Conservation (phyloP, 2,888 invertebrate genomes). For the Cheilosia vernalis region DNA sequence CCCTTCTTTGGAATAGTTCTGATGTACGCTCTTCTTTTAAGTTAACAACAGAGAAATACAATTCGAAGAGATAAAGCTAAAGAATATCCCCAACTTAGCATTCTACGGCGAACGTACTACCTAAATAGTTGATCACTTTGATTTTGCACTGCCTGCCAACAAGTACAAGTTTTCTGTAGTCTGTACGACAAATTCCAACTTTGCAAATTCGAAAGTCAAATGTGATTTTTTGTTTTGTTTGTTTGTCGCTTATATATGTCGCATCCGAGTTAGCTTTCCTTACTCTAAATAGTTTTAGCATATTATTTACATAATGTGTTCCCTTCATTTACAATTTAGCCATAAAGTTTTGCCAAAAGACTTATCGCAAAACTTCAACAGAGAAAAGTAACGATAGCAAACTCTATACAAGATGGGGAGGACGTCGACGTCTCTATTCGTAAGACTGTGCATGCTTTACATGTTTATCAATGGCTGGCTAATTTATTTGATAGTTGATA, state of each 20-base stretch:
- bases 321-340: slow-evolving; percentile 49
- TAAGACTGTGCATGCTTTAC: not conserved
- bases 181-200: slow-evolving; percentile 13
- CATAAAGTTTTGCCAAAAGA: slow-evolving; percentile 31
- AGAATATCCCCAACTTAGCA: not conserved
- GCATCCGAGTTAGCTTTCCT: slow-evolving; percentile 35
- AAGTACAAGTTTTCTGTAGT: not conserved
- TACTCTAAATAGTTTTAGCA: slow-evolving; percentile 57
- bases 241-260: slow-evolving; percentile 3
- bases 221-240: not conserved
- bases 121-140: slow-evolving; percentile 36
- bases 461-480: slow-evolving; percentile 6
- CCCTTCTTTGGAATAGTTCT: not conserved
- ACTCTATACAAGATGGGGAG: not conserved
- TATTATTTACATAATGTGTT: slow-evolving; percentile 65
- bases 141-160: not conserved
- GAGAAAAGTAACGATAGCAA: slow-evolving; percentile 29
- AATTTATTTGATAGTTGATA: slow-evolving; percentile 7
- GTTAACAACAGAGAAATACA: slow-evolving; percentile 1
- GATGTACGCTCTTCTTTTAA: not conserved
- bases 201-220: slow-evolving; percentile 45
- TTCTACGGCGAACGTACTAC: slow-evolving; percentile 35
- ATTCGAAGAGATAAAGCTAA: not conserved
- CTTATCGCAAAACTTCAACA: slow-evolving; percentile 38
- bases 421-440: not conserved